Conservation (phyloP, 2,888 invertebrate species). For the Mactromeris polynyma region DNA sequence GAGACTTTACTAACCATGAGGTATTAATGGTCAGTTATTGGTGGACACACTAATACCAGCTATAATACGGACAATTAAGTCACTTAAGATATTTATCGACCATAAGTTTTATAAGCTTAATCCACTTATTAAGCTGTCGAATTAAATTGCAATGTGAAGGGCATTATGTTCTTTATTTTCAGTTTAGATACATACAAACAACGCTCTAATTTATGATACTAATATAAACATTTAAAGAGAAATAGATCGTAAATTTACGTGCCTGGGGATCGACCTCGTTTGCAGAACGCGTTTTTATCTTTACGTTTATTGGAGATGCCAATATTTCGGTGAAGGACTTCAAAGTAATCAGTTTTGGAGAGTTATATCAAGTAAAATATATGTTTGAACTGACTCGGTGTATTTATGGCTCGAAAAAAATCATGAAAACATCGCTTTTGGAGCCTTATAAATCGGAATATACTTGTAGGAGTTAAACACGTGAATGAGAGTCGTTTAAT, state of each 20-base stretch:
- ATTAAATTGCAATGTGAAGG: not conserved
- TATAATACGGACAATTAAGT: not conserved
- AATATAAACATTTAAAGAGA: not conserved
- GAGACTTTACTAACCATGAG: no score
- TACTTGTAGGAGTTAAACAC: no score
- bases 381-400: no score
- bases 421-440: no score
- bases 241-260: not conserved
- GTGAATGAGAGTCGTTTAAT: no score
- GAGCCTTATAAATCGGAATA: no score
- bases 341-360: not conserved
- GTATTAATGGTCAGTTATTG: no score
- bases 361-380: not conserved
- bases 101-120: not conserved
- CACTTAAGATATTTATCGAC: not conserved
- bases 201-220: not conserved
- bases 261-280: not conserved
- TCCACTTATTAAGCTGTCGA: slow-evolving; percentile 2
- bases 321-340: not conserved
- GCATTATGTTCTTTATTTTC: not conserved
- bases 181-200: not conserved
- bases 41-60: no score
- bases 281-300: not conserved
- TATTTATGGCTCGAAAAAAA: no score
- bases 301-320: not conserved